Conservation (phyloP, 1,140 invertebrate genomes). For the Anthonomus grandis region DNA sequence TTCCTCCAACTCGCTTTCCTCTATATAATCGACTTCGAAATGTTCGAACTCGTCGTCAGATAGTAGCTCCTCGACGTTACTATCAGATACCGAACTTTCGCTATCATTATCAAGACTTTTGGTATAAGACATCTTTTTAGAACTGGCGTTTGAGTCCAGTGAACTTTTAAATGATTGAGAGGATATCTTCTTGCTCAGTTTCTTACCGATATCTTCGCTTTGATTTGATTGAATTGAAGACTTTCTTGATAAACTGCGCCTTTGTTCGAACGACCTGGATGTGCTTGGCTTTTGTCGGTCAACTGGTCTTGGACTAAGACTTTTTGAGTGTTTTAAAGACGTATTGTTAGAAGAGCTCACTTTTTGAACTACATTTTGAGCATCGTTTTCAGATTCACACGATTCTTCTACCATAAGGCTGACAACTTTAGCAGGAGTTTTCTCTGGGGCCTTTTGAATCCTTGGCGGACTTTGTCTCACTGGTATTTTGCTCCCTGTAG, state of each 20-base stretch:
- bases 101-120: conserved; percentile 51
- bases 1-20: conserved; percentile 51
- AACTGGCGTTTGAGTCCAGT: conserved; percentile 45
- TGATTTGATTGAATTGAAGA: conserved; percentile 16
- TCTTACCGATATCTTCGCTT: conserved; percentile 26
- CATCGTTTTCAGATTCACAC: too few species aligned
- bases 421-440: not conserved
- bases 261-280: conserved; percentile 3
- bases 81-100: conserved; percentile 50
- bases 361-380: too few species aligned
- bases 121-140: conserved; percentile 46
- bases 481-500: conserved; percentile 39
- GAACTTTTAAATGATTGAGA: conserved; percentile 37
- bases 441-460: conserved; percentile 5
- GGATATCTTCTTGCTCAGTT: conserved; percentile 23
- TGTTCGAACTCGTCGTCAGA: conserved; percentile 50
- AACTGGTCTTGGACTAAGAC: conserved; percentile 7
- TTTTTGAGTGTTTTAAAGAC: conserved; percentile 10
- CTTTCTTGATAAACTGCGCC: conserved; percentile 13
- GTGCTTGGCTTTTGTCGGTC: conserved; percentile 11
- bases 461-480: conserved; percentile 27
- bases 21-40: conserved; percentile 40
- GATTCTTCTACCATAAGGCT: too few species aligned
- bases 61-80: conserved; percentile 47
- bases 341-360: not conserved